A percentile compares a stretch with the other conserved stretches of the same genome.
phyloP scores from a whole-genome alignment of 1,140 invertebrate species.

The Trichonephila clavata region DNA sequence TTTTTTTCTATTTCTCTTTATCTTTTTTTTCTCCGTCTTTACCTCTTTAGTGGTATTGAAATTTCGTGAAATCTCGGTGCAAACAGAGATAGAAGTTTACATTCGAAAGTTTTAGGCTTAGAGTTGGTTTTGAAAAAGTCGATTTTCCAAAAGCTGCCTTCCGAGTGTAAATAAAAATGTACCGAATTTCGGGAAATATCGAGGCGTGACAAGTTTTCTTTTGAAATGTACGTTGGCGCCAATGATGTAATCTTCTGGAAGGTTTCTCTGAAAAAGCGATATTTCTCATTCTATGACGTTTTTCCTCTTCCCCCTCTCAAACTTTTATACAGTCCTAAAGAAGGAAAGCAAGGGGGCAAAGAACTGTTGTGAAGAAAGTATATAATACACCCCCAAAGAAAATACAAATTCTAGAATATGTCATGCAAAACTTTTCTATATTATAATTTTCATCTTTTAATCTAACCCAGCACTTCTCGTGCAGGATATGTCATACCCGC shows the following conservation, averaged over 20 bases:
- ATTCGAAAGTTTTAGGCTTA: neutral
- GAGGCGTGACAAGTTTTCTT: neutral
- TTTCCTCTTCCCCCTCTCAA: too few species aligned
- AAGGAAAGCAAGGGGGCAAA: too few species aligned
- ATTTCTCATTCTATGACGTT: neutral
- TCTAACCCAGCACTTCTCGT: too few species aligned
- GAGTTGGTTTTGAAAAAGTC: neutral
- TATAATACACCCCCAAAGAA: too few species aligned
- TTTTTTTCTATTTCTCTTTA: neutral
- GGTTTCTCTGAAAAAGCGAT: neutral
- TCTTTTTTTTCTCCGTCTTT: neutral
- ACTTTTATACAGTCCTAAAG: too few species aligned
- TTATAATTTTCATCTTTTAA: too few species aligned
- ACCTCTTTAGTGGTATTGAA: constrained; percentile 6
- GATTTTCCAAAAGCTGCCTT: neutral
- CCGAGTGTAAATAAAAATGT: neutral
- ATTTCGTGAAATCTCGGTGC: neutral
- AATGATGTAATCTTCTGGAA: neutral
- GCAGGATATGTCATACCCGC: too few species aligned
- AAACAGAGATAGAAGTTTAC: neutral
- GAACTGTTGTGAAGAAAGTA: too few species aligned
- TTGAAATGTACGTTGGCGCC: neutral
- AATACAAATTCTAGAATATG: too few species aligned
- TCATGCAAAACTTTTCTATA: too few species aligned
- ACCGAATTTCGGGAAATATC: neutral